Base-by-base conservation (phyloP, 2,888 invertebrate genomes). In the Noctua fimbriata region DNA sequence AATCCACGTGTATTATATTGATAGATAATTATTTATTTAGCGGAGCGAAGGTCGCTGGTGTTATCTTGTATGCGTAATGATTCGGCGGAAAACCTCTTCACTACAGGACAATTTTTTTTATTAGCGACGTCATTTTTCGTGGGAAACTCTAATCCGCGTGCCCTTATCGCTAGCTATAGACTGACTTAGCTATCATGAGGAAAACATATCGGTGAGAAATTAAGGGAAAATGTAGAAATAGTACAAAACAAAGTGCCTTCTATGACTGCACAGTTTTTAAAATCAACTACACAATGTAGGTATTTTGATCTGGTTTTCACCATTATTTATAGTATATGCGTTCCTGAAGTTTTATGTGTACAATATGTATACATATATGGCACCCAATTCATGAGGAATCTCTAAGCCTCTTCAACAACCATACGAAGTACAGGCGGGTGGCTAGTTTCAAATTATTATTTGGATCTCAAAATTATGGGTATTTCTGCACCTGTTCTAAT, bases 1-100 rank as follows among this genome's bases (percentile, higher is more conserved):
- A 66, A 67, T 10, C 24, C 32, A 47, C 76, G 58, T 76, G 75
- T 75, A 3, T 18, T 9, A 63, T 49, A 60, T 60, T 10, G 28
- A 49, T 58, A 49, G 28, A 18, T 67, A 52, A 81, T 28, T 69
- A 70, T 63, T 41, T 71, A 44, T 44, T 44, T 12, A 41, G 24
- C 16, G 12, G 7, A 9, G 0, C 5, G 55, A 75, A 74, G 65
- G 55, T 16, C 36, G 32, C 49, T 49, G 47, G 55, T 65, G 55
- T 73, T 65, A 24, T 41, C 44, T 76, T 36, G 47, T 44, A 32
- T 18, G 32, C 28, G n/a, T 28, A 18, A 82, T 18, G 12, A 2
- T 6, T 47, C 32, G 36, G 14, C 7, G 16, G 24, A 63, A 58
- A 47, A 28, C 12, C 10, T 21, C 21, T 18, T 36, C 10, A 16